phyloP scores from a whole-genome alignment of 2,113 vertebrate genomes.

The Pterocles gutturalis region DNA sequence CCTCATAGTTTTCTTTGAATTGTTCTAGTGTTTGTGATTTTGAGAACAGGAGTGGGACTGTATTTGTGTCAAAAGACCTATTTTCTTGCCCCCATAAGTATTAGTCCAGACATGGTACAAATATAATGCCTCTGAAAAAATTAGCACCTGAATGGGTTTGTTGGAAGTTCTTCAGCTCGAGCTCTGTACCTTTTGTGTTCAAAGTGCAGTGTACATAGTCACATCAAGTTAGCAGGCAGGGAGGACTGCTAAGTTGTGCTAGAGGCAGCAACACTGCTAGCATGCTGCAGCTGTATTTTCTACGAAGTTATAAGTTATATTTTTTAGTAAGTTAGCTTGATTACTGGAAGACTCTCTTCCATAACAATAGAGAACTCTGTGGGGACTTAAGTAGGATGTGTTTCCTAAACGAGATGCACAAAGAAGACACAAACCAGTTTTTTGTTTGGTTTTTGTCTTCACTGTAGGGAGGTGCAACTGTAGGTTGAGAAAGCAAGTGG shows the following conservation, averaged over 20 bases:
- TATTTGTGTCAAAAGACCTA: neutral
- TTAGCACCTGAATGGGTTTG: neutral
- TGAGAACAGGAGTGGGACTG: neutral
- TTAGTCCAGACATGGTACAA: neutral
- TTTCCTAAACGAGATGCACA: neutral
- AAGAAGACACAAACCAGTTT: neutral
- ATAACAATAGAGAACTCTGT: neutral
- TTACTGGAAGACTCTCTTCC: neutral
- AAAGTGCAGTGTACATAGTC: neutral
- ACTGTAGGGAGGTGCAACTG: accelerated
- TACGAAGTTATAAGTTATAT: neutral
- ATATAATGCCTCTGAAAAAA: neutral
- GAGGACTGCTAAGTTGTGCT: neutral
- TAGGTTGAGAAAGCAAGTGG: neutral
- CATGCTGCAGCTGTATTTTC: neutral
- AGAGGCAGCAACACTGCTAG: neutral
- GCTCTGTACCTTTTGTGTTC: neutral
- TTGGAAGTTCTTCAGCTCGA: neutral
- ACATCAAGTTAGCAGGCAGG: neutral
- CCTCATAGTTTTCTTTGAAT: neutral
- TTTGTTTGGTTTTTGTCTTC: neutral
- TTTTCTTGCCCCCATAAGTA: neutral
- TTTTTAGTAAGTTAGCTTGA: neutral
- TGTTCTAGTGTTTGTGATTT: neutral
- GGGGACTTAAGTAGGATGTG: accelerated